Base-by-base conservation (phyloP, 1,140 invertebrate genomes). In the Pseudobourletiella spinata region DNA sequence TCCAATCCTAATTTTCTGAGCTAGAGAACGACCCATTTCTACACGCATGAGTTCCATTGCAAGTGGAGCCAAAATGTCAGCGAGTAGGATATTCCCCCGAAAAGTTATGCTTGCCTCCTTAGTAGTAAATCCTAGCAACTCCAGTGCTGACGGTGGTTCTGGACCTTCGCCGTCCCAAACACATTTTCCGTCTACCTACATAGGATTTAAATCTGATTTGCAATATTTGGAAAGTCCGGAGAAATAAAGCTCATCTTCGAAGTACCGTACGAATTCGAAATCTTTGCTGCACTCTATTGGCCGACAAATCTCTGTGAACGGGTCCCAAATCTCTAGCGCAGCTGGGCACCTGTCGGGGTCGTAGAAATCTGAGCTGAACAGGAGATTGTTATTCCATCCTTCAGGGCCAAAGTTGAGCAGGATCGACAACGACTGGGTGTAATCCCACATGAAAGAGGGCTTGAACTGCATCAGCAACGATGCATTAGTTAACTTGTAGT, bases 311-410 rank as follows among this genome's bases (percentile, higher is more conserved):
- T 28, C 3, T 20, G 50, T 30, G 22, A 54, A 54, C 8, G 50
- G 50, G 25, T 54, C 50, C 50, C 50, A 54, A 18, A 54, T 54
- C 28, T 54, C 50, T 28, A 24, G 30, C 3, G 30, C 25, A 54
- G 11, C 22, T 8, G 50, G 50, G 30, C 50, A 54, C 14, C 15
- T 4, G 20, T 54, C 30, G 4, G 50, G 50, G 22, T 54, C 28
- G 25, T 54, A 30, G 25, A 15, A 54, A 15, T 28, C 28, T 3
- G 50, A 54, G 25, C 16, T 26, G 20, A 28, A 54, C 6, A 54
- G 25, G 3, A 54, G 11, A 54, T 28, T 20, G 20, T 54, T 54
- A 54, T 54, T 26, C 50, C 50, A 54, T 6, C 50, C 50, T 6
- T 54, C 50, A 6, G 50, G 50, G 6, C 50, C 50, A 18, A 54